Evolutionary conservation across 2,797 vertebrate species (phyloP).

Genomic region (Sebastolobus altivelis): DNA sequence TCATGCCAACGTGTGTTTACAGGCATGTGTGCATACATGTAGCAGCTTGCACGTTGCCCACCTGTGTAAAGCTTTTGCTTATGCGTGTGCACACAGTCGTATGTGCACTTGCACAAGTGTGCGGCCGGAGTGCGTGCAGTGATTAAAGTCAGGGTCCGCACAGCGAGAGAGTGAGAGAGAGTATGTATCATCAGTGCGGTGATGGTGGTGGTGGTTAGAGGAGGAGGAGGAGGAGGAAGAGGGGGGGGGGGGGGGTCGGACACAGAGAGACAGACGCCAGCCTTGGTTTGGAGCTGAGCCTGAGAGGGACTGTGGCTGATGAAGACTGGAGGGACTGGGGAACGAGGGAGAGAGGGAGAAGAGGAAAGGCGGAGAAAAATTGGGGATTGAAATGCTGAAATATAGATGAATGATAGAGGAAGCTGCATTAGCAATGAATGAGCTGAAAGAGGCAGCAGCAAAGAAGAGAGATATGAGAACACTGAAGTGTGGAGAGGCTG

Average conservation of each 20-base stretch:
- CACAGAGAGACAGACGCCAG: constrained; percentile 82
- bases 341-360: constrained; percentile 49
- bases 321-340: constrained; percentile 62
- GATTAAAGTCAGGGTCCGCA: constrained; percentile 66
- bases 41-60: constrained; percentile 60
- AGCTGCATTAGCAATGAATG: constrained; percentile 29
- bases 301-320: constrained; percentile 78
- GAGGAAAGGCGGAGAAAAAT: constrained; percentile 45
- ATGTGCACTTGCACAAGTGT: constrained; percentile 58
- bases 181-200: constrained; percentile 72
- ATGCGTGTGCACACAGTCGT: constrained; percentile 10
- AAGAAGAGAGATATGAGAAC: constrained; percentile 23
- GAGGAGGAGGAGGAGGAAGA: constrained; percentile 50
- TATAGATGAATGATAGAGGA: constrained; percentile 50
- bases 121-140: constrained; percentile 53
- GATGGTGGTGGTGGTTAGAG: constrained; percentile 66
- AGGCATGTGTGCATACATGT: constrained; percentile 43
- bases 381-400: constrained; percentile 39
- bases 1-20: constrained; percentile 55
- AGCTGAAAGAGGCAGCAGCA: constrained; percentile 34
- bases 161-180: constrained; percentile 50
- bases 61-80: constrained; percentile 60
- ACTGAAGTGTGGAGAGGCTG: constrained; percentile 38
- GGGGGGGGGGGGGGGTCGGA: constrained; percentile 60
- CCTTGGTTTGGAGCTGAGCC: constrained; percentile 81